Evolutionary conservation across 2,797 vertebrate species (phyloP), one percentile per base, ranked within the genome.

Genomic region (Dryobates pubescens): DNA sequence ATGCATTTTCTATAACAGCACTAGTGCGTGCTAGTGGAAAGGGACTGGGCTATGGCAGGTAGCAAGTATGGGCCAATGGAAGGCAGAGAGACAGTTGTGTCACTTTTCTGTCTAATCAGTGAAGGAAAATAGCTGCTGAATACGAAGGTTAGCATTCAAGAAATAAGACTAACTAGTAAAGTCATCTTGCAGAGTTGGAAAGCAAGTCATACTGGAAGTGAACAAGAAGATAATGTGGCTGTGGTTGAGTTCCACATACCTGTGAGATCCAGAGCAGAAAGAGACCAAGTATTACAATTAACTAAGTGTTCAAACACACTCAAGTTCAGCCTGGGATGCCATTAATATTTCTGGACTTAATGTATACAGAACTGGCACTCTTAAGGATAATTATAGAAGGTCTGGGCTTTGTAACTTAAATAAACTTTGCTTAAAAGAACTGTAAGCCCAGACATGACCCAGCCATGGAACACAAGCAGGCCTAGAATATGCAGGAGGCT

Each of bases 261-360:
- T 89, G 14, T 77, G 47, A 75, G 16, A 72, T 32, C 23, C 56
- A 73, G 29, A 83, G 15, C 32, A 45, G 19, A 53, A 43, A 59
- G 29, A 27, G 13, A 71, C n/a, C 53, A 75, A 88, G 36, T 69
- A 47, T 69, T 85, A 14, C 24, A 81, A 62, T 63, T 82, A 89
- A 87, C 34, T 10, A 59, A 63, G 30, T 64, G 67, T 81, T 94
- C 34, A 81, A 83, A 80, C 14, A 78, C 34, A 57, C 30, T 85
- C 41, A 59, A 64, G 17, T 73, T 89, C 58, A 80, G 41, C 19
- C 49, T 85, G 38, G 78, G 86, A 70, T 67, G 26, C 58, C 6
- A 20, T 90, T 88, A 89, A 64, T 87, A 90, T 75, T 94, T 90
- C 32, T 70, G 30, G 32, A 61, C 14, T 78, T 80, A 75, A 77